Base-by-base conservation (phyloP, 2,113 vertebrate species). In the Myotis davidii region DNA sequence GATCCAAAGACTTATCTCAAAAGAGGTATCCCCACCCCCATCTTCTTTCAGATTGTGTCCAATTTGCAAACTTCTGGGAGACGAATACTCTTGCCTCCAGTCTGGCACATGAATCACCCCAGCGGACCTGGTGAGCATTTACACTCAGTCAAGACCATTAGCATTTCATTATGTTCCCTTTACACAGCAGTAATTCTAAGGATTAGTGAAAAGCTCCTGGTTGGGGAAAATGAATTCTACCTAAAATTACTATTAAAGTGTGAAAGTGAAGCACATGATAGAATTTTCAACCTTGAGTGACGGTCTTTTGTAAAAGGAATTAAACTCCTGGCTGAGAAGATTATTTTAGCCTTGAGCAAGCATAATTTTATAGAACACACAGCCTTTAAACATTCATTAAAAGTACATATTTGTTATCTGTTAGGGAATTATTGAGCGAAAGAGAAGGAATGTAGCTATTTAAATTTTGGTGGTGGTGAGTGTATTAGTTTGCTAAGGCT, bases 1-100 rank as follows among this genome's bases (percentile, higher is more conserved):
- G 79, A 95, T 94, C 84, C 93, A 94, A 96, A 94, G 69, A 72
- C 69, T 72, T 42, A 42, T 92, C 84, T 76, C 85, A 76, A 94
- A 96, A 89, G 65, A 74, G 90, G 1, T 50, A 23, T 8, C 37
- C 32, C 10, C 54, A 25, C 12, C 9, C 6, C 32, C 25, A 27
- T 52, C 85, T 94, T 70, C 94, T 94, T 95, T 50, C 54, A 90
- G 17, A 72, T 79, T 78, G 87, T 93, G 37, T 52, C 97, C 59
- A 91, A 81, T 32, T 29, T 65, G 34, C 76, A 88, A 93, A 85
- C 6, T 81, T 48, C 84, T 76, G 48, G n/a, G 52, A 67, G 64
- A 92, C 48, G 78, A 61, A 89, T 42, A 56, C 5, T 9, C 61
- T 73, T 3, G 16, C 72, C 76, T 27, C 54, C 21, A 37, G 83